A percentile compares a stretch with the other conserved stretches of the same genome.
Evolutionary conservation across 2,797 vertebrate species (phyloP).

Genomic region (Syncerus caffer): DNA sequence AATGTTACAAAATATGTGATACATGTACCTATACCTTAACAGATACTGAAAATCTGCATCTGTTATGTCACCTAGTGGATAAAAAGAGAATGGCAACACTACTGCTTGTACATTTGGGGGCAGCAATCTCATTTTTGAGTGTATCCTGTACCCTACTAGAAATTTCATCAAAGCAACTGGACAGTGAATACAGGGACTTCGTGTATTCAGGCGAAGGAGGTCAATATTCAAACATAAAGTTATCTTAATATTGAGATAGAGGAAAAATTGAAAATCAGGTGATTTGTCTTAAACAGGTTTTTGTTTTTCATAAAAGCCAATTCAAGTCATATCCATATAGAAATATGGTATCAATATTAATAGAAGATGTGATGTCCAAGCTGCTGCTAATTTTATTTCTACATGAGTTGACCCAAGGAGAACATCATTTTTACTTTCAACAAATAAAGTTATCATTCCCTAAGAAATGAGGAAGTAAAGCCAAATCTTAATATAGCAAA

Average conservation of each 20-base stretch:
- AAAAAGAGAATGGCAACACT: conserved; percentile 40
- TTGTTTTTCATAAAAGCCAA: conserved; percentile 1
- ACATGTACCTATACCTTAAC: not conserved
- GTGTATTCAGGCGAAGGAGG: not conserved
- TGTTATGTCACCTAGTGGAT: conserved; percentile 48
- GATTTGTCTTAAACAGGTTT: not conserved
- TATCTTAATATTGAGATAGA: not conserved
- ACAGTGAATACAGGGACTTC: not conserved
- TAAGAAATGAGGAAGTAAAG: not conserved
- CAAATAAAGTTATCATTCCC: not conserved
- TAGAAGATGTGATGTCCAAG: not conserved
- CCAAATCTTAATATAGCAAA: not conserved
- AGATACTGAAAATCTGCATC: conserved; percentile 14
- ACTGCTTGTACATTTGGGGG: not conserved
- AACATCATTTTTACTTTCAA: conserved; percentile 5
- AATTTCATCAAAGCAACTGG: not conserved
- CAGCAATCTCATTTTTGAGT: not conserved
- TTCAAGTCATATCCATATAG: not conserved
- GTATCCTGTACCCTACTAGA: not conserved
- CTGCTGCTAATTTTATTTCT: conserved; percentile 29
- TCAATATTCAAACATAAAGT: not conserved
- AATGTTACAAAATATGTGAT: not conserved
- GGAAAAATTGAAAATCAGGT: not conserved
- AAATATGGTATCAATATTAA: not conserved
- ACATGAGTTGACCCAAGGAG: not conserved